Evolutionary conservation across 1,140 invertebrate genomes (phyloP).

Genomic region (Babylonia areolata): DNA sequence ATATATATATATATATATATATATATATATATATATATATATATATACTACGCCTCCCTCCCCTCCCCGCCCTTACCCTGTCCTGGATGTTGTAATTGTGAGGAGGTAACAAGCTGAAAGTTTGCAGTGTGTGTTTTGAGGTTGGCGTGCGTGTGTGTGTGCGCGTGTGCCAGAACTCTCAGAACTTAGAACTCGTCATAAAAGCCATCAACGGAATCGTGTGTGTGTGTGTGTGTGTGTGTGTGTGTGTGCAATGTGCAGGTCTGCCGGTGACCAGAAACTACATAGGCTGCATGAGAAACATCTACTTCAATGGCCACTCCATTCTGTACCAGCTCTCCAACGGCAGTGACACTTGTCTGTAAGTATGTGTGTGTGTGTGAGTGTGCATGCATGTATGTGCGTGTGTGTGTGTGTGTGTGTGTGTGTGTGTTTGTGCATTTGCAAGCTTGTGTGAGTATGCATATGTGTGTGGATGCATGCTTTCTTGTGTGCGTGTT

Average conservation of each 20-base stretch:
- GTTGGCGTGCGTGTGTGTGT: no score
- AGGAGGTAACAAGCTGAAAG: no score
- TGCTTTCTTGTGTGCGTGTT: not conserved
- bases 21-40: not conserved
- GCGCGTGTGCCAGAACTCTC: no score
- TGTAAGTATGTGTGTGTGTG: constrained; percentile 60
- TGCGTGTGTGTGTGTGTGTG: not conserved
- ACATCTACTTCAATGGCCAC: constrained; percentile 94
- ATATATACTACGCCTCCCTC: no score
- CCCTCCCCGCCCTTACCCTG: no score
- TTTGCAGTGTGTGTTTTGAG: no score
- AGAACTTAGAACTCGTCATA: no score
- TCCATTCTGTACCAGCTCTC: constrained; percentile 92
- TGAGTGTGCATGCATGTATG: not conserved
- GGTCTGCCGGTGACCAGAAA: constrained; percentile 78
- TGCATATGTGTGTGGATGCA: not conserved
- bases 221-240: no score
- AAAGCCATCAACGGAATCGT: no score
- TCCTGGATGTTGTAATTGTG: no score
- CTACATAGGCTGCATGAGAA: constrained; percentile 89
- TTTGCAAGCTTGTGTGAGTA: no score
- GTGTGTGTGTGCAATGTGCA: constrained; percentile 48
- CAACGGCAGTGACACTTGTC: constrained; percentile 79
- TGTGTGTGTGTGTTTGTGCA: not conserved
- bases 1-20: not conserved